Evolutionary conservation across 2,888 invertebrate genomes (phyloP), one percentile per base, ranked within the genome.

Genomic region (Cacoxenus indagator): DNA sequence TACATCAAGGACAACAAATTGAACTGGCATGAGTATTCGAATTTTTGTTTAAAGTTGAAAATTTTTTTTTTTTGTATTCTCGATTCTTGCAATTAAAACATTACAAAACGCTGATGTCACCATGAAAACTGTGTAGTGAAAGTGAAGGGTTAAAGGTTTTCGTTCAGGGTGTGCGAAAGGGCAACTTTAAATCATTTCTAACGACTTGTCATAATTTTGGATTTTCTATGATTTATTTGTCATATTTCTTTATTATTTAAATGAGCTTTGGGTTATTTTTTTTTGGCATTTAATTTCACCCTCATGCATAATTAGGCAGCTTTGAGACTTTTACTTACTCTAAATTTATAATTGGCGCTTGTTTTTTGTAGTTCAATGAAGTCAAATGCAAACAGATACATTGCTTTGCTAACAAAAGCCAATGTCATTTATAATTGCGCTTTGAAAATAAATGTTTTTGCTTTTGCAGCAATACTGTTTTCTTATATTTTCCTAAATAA

Each of bases 81-180:
- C 24, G 6, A n/a, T 26, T 45, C 68, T 68, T 72, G 55, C 75
- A 73, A 77, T 82, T 84, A 85, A 57, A 72, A 70, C 72, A 70
- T 76, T 78, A 76, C 76, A 76, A 78, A 76, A 75, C 71, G 77
- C 74, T 75, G 77, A 75, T 71, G 75, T 75, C 76, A 75, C 73
- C 71, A 72, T 65, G 57, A 62, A 31, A 59, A 69, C 67, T 51
- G 19, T 5, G 17, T 19, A 24, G 37, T 54, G 48, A 65, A 55
- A 46, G 66, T 64, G 71, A 79, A 74, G 83, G 83, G 78, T 81
- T 83, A 79, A 81, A 72, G 74, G 74, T 79, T 70, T 70, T 22
- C 24, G 61, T 45, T 19, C 81, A 76, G 70, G 59, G 70, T 62
- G 22, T 29, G 8, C 14, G 59, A 67, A 54, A 61, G 48, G 71